These are phyloP conservation scores for Macrotrachela quadricornifera DNA, from an alignment of 1,140 invertebrate genomes.

Conservation along the genomic window DNA sequence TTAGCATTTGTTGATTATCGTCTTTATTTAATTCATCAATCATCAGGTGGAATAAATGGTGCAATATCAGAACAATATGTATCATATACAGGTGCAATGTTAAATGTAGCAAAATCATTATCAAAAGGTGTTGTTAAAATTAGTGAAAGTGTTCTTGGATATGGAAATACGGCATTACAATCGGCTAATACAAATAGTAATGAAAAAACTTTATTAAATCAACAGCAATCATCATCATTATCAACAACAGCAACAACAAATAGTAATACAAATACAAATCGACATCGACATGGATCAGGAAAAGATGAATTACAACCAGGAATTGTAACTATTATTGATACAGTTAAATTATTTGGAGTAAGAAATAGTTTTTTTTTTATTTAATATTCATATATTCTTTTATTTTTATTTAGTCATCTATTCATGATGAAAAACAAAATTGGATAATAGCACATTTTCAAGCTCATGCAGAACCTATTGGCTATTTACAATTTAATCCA, in stretches of 20 bases:
- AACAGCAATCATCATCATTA: not conserved
- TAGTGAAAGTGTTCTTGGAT: too few species aligned
- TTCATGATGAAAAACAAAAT: constrained; percentile 31
- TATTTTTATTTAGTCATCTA: constrained; percentile 10
- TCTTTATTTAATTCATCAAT: too few species aligned
- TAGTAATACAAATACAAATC: constrained; percentile 12
- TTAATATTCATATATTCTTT: not conserved
- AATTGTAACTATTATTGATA: constrained; percentile 65
- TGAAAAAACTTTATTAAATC: too few species aligned
- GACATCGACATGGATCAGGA: too few species aligned
- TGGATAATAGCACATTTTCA: constrained; percentile 69
- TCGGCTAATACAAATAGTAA: constrained; percentile 11
- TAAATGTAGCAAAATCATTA: too few species aligned
- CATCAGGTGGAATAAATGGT: too few species aligned
- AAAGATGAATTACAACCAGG: constrained; percentile 43
- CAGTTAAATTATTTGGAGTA: not conserved
- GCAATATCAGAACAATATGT: too few species aligned
- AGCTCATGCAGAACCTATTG: constrained; percentile 70
- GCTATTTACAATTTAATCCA: constrained; percentile 69
- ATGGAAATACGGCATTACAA: constrained; percentile 1
- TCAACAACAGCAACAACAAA: constrained; percentile 16
- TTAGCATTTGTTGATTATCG: too few species aligned
- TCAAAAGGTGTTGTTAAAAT: too few species aligned
- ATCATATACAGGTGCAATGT: too few species aligned
- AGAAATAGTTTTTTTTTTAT: constrained; percentile 15